Conservation (phyloP, 2,797 vertebrate genomes). For the Poecilia gillii region DNA sequence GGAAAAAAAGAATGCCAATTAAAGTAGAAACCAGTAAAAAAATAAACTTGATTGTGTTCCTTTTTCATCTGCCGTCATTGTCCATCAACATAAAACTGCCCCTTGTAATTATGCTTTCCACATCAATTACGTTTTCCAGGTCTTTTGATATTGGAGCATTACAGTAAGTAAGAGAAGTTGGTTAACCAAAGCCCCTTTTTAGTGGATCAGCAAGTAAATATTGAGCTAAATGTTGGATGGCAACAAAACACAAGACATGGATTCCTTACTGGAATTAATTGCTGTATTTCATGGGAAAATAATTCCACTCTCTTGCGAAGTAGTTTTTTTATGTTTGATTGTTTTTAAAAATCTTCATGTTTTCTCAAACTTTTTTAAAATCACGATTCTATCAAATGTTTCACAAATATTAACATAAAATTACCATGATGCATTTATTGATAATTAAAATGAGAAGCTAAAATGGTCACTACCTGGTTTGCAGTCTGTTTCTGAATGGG, state of each 20-base stretch:
- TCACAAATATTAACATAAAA: not conserved
- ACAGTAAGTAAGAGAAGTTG: slow-evolving; percentile 20
- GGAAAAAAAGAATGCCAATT: not conserved
- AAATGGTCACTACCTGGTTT: not conserved
- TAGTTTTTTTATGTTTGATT: not conserved
- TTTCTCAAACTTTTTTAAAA: not conserved
- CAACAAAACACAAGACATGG: not conserved
- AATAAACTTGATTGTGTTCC: slow-evolving; percentile 30
- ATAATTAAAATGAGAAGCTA: not conserved
- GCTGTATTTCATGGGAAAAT: not conserved
- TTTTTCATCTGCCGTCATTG: slow-evolving; percentile 19
- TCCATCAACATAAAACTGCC: slow-evolving; percentile 37
- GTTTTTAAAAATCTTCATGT: not conserved
- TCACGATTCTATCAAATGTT: not conserved
- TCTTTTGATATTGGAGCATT: slow-evolving; percentile 16
- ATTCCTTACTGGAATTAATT: not conserved
- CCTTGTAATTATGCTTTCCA: slow-evolving; percentile 41
- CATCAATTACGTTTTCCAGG: slow-evolving; percentile 11
- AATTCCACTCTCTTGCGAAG: not conserved
- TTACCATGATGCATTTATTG: not conserved
- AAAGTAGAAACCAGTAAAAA: slow-evolving; percentile 7
- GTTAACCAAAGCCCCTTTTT: slow-evolving; percentile 21
- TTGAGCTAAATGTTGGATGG: not conserved
- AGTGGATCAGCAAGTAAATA: slow-evolving; percentile 32
- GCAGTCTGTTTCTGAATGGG: not conserved